These are phyloP conservation scores for Artemia franciscana DNA, from an alignment of 1,140 invertebrate species.

Conservation along the genomic window DNA sequence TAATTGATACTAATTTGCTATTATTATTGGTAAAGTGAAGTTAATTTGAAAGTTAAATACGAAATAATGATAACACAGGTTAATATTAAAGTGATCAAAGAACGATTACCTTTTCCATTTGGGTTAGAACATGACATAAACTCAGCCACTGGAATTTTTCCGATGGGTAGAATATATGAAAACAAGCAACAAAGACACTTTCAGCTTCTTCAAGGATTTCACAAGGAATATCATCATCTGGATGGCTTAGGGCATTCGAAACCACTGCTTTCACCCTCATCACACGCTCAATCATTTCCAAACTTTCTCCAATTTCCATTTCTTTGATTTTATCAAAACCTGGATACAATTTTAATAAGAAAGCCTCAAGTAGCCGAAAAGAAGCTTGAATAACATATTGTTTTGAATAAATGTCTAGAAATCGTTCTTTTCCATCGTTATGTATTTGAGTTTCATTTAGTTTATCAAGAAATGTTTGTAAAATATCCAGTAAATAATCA, in stretches of 20 bases:
- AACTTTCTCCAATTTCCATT: not conserved
- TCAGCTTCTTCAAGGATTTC: conserved; percentile 70
- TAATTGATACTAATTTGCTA: too few species aligned
- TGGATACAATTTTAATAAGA: conserved; percentile 72
- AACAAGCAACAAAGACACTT: conserved; percentile 67
- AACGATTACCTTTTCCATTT: conserved; percentile 19
- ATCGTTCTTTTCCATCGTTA: not conserved
- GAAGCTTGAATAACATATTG: conserved; percentile 65
- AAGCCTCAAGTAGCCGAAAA: conserved; percentile 52
- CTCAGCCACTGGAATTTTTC: conserved; percentile 75
- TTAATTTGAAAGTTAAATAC: too few species aligned
- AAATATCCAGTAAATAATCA: not conserved
- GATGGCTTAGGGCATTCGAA: not conserved
- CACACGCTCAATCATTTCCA: not conserved
- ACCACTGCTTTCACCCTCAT: not conserved
- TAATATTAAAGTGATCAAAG: too few species aligned
- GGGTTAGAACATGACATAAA: conserved; percentile 51
- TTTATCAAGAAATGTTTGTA: not conserved
- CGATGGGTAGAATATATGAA: conserved; percentile 87
- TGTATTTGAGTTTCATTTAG: not conserved
- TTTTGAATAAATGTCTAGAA: not conserved
- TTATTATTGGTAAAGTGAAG: too few species aligned
- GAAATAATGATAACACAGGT: too few species aligned
- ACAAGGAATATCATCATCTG: conserved; percentile 9
- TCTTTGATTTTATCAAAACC: conserved; percentile 14